These are phyloP conservation scores for Ellobius talpinus DNA, from an alignment of 2,113 vertebrate species.

Conservation along the genomic window DNA sequence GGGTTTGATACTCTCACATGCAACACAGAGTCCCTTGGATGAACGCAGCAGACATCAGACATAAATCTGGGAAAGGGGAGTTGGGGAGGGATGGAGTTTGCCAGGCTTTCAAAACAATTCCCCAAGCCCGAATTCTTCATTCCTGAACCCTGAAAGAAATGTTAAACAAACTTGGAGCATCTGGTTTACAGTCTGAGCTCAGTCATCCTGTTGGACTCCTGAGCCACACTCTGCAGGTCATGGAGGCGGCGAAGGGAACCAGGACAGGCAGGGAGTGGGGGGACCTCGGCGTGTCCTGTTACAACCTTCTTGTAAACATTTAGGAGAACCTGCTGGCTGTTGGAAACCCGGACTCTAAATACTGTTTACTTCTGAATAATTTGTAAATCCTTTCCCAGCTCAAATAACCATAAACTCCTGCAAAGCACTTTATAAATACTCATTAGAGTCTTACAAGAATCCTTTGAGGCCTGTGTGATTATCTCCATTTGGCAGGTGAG, in stretches of 20 bases:
- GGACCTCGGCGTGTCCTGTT: not conserved
- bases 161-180: not conserved
- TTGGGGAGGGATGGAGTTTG: not conserved
- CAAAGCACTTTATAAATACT: slow-evolving; percentile 73
- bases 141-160: not conserved
- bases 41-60: not conserved
- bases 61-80: not conserved
- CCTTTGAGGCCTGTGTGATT: slow-evolving; percentile 69
- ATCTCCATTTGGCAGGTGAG: slow-evolving; percentile 69
- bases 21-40: not conserved
- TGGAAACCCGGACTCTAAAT: slow-evolving; percentile 62
- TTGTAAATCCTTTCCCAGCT: slow-evolving; percentile 72
- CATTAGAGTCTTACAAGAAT: slow-evolving; percentile 72
- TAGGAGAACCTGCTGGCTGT: slow-evolving; percentile 52
- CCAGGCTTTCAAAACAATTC: not conserved
- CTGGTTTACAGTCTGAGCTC: slow-evolving; percentile 21
- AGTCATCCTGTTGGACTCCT: not conserved
- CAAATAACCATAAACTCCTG: slow-evolving; percentile 68
- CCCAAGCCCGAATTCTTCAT: not conserved
- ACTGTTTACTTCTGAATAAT: slow-evolving; percentile 73
- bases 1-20: not conserved
- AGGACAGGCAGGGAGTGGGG: not conserved
- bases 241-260: not conserved
- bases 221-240: accelerated
- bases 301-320: not conserved